Base-by-base conservation (phyloP, 2,113 vertebrate species). In the Microtus ochrogaster region DNA sequence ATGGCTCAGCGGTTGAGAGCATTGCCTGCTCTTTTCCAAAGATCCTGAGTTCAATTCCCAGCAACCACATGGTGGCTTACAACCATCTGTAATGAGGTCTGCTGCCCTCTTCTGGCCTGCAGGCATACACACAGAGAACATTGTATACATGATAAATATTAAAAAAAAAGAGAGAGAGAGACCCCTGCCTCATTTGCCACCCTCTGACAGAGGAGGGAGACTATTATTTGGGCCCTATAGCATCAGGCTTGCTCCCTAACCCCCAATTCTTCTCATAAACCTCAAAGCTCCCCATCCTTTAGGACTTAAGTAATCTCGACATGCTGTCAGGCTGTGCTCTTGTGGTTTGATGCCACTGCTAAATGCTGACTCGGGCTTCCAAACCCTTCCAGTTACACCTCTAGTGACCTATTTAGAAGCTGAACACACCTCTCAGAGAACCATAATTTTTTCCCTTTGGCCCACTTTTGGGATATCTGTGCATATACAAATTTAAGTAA, bases 331-430 rank as follows among this genome's bases (percentile, higher is more conserved):
- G 93, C 94, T 36, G 17, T 89, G 89, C 90, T 90, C 61, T 74
- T 10, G n/a, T 93, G 92, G 92, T 97, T 91, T 97, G 96, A 96
- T 86, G 96, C 90, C 86, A 94, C 76, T 76, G 92, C 82, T 95
- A 94, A 98, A 86, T 90, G 96, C 74, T 89, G 89, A 96, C 92
- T 89, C 92, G 85, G 91, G 95, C 74, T 89, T 96, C 96, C 33
- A 39, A 95, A 97, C 78, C 65, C 91, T 96, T 96, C 84, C 77
- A 95, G 72, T 95, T 94, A 92, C 83, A 97, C 91, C 94, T 72
- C 68, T 36, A 79, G 76, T 96, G 96, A 97, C 92, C 95, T 97
- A 97, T 92, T 98, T 97, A 97, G 89, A 76, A 92, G 88, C 58
- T 96, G 68, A 97, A 96, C 52, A 86, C 70, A 94, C 33, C 94